Percentiles rank a stretch among this genome's conserved stretches.
Evolutionary conservation across 1,140 invertebrate genomes (phyloP).

Genomic region (Pseudoatta argentina): DNA sequence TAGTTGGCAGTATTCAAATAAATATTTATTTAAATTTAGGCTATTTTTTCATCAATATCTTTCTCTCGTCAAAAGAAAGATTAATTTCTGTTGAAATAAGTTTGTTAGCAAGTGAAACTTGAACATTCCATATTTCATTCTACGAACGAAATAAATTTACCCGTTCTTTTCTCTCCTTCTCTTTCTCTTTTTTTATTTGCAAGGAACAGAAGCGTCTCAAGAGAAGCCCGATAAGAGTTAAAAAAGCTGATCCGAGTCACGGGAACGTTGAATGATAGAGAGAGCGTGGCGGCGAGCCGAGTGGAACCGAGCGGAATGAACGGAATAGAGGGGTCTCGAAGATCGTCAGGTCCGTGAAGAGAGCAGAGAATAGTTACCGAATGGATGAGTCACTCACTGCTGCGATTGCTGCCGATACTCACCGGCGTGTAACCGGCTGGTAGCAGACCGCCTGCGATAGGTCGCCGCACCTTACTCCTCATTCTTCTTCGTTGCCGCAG

Average conservation of each 20-base stretch:
- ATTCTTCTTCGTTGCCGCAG: slow-evolving; percentile 15
- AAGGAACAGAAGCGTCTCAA: background rate
- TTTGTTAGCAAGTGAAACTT: slow-evolving; percentile 3
- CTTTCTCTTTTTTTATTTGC: slow-evolving; percentile 10
- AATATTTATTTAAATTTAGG: too few species aligned
- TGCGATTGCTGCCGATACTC: slow-evolving; percentile 67
- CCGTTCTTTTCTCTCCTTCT: background rate
- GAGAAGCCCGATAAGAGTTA: slow-evolving; percentile 39
- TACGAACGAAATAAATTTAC: slow-evolving; percentile 23
- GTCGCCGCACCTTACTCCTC: slow-evolving; percentile 79
- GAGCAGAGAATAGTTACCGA: slow-evolving; percentile 61
- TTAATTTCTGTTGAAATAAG: slow-evolving; percentile 35
- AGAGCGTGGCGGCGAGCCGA: slow-evolving; percentile 58
- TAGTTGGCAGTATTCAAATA: too few species aligned
- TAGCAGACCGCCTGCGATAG: slow-evolving; percentile 69
- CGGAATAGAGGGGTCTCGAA: slow-evolving; percentile 45
- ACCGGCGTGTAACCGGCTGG: slow-evolving; percentile 67
- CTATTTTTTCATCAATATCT: too few species aligned
- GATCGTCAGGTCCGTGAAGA: slow-evolving; percentile 21
- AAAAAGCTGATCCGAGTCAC: slow-evolving; percentile 31
- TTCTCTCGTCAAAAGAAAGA: background rate
- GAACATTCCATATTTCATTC: slow-evolving; percentile 29
- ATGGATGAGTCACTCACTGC: slow-evolving; percentile 70
- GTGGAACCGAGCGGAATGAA: slow-evolving; percentile 76
- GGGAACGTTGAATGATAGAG: slow-evolving; percentile 60